Evolutionary conservation across 2,797 vertebrate species (phyloP), one percentile per base, ranked within the genome.

Genomic region (Enteromius anoplus): DNA sequence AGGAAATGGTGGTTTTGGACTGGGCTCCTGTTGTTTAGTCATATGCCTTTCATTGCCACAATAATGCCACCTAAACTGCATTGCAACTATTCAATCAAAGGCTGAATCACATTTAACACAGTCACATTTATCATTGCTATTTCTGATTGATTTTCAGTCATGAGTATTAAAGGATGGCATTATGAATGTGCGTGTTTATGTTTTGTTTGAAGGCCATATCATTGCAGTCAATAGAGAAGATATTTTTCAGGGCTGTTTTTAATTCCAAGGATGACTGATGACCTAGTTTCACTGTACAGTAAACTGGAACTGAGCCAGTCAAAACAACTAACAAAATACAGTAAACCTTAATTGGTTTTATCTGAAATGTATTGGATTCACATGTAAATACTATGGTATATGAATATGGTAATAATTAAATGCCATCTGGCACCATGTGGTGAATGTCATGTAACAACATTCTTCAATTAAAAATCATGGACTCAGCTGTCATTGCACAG

Each of bases 191-290:
- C 0, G 2, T 11, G 17, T 19, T 0, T 11, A 19, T 49, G 2
- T 29, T 32, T 72, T 32, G 26, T 72, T 72, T 72, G 29, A 21
- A 32, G 70, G 26, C 47, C 47, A 32, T 72, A 32, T 49, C 32
- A 19, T 21, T 51, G 70, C 45, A 72, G 70, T 72, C 70, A 72
- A 21, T 29, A 51, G 45, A 49, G 69, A 32, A 72, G 47, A 32
- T 72, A 29, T 47, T 72, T 72, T 72, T 72, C n/a, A 45, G n/a
- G n/a, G 68, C 8, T 32, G 26, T 72, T 72, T 49, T 49, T 49
- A 55, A 75, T 37, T 75, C 12, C 10, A 55, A 8, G 19, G 72
- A 23, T 75, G 72, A 37, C 29, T 37, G 23, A 75, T 75, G 32
- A 37, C 32, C 32, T 55, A 55, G 17, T 37, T 75, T 75, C 19